Evolutionary conservation across 2,113 vertebrate species (phyloP).

Genomic region (Mola mola): DNA sequence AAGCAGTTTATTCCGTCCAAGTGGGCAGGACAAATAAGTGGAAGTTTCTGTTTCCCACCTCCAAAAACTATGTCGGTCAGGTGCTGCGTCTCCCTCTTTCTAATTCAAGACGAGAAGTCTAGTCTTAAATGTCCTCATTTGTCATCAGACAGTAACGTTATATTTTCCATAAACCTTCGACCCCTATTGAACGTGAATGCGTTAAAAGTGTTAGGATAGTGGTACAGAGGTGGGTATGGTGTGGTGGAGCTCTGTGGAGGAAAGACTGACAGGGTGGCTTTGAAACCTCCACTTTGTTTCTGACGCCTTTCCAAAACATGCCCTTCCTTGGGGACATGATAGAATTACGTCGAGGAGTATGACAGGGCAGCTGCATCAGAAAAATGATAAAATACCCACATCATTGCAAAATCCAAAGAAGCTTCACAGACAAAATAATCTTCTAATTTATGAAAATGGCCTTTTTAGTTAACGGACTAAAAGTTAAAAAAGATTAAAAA

Average conservation of each 20-base stretch:
- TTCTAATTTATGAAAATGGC: conserved; percentile 7
- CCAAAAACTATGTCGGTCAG: conserved; percentile 36
- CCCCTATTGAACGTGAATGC: conserved; percentile 38
- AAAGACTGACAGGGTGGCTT: conserved; percentile 71
- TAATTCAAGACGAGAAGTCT: conserved; percentile 37
- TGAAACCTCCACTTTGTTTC: conserved; percentile 71
- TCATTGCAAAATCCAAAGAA: conserved; percentile 41
- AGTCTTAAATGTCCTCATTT: conserved; percentile 61
- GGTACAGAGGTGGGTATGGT: conserved; percentile 24
- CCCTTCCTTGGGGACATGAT: conserved; percentile 47
- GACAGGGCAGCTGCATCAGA: conserved; percentile 58
- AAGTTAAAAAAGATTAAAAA: too few relatives aligned
- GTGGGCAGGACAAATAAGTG: conserved; percentile 42
- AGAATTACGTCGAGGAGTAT: conserved; percentile 54
- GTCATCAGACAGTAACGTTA: conserved; percentile 60
- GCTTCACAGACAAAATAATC: conserved; percentile 55
- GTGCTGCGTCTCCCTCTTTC: conserved; percentile 44
- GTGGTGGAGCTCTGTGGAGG: conserved; percentile 54
- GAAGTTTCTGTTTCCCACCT: conserved; percentile 19
- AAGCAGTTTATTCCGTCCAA: conserved; percentile 19
- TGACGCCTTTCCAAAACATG: conserved; percentile 77
- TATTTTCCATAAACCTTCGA: conserved; percentile 61
- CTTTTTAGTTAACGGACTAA: background rate
- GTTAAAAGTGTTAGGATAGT: conserved; percentile 39
- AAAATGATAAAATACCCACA: conserved; percentile 56